Evolutionary conservation across 2,888 invertebrate species (phyloP), one percentile per base, ranked within the genome.

Genomic region (Brassicogethes aeneus): DNA sequence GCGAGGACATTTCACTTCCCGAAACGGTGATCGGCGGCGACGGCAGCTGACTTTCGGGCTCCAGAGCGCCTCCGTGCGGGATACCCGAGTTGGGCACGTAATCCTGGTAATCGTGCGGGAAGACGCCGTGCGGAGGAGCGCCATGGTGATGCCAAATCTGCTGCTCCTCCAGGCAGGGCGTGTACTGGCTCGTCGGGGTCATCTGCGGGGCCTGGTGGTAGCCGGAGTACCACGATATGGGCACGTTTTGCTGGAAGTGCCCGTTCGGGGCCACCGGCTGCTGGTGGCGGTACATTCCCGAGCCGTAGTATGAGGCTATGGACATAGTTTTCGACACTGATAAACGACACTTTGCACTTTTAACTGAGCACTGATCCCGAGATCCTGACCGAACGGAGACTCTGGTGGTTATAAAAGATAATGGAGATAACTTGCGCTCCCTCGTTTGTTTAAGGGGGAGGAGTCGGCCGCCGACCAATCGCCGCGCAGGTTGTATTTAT

Each of bases 221-320:
- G 37, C 73, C 71, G 8, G 64, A 64, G 62, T 67, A 75, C 72
- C 72, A 73, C 30, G 65, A 56, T 53, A 62, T 56, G 3, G 55
- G 48, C 2, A 55, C 43, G 34, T 59, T 53, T 15, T 55, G 46
- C 44, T 64, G 61, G 56, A 71, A 69, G 33, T 73, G 73, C 2
- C 76, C 74, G 52, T 76, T 76, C 43, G 75, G 67, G 31, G 66
- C 61, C 10, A 58, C 52, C 37, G 56, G 57, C 43, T 65, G 55
- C 40, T 64, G 73, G 48, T 74, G 74, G 65, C 73, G 72, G 46
- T 73, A 73, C 60, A 73, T 72, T 69, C 72, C 71, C 59, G 78
- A 74, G 45, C 78, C 73, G 59, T 79, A 84, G 67, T 84, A 85
- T 53, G 82, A 82, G 70, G 85, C 82, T 85, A 85, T 84, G 36